Percentiles rank a stretch among this genome's conserved stretches.
Evolutionary conservation across 2,888 invertebrate species (phyloP).

Genomic region (Drosophila greeni): DNA sequence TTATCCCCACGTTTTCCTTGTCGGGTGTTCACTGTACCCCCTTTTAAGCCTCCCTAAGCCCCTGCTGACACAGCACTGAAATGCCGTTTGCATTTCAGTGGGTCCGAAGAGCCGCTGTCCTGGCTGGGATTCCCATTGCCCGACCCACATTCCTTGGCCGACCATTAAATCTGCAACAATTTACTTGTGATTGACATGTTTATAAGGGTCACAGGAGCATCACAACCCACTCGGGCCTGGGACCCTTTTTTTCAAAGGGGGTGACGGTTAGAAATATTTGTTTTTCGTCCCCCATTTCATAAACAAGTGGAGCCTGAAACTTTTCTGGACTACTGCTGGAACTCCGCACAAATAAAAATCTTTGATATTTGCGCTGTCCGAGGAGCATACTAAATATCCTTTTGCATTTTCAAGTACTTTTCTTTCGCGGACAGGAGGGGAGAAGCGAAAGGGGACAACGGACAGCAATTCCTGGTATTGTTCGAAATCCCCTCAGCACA

Average conservation of each 20-base stretch:
- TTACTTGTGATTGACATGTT: conserved; percentile 74
- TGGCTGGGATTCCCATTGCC: conserved; percentile 16
- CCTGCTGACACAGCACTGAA: conserved; percentile 29
- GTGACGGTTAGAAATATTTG: conserved; percentile 20
- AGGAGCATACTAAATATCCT: conserved; percentile 64
- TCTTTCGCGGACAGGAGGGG: conserved; percentile 5
- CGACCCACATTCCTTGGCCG: conserved; percentile 51
- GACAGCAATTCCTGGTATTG: conserved; percentile 51
- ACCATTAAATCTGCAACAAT: conserved; percentile 71
- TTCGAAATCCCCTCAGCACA: conserved; percentile 41
- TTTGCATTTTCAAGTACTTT: conserved; percentile 55
- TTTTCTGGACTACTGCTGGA: conserved; percentile 20
- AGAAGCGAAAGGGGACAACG: background rate
- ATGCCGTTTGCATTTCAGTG: conserved; percentile 61
- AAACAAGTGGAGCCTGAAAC: conserved; percentile 55
- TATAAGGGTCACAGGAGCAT: conserved; percentile 62
- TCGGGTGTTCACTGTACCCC: background rate
- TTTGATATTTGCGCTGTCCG: conserved; percentile 61
- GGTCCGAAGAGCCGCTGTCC: conserved; percentile 16
- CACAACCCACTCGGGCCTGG: conserved; percentile 15
- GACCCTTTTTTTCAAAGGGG: background rate
- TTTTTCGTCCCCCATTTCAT: conserved; percentile 32
- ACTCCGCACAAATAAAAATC: conserved; percentile 55
- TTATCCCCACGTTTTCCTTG: background rate
- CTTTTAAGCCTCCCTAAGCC: conserved; percentile 9